A percentile compares a stretch with the other conserved stretches of the same genome.
Evolutionary conservation across 2,797 vertebrate genomes (phyloP).

Genomic region (Bradypus variegatus): DNA sequence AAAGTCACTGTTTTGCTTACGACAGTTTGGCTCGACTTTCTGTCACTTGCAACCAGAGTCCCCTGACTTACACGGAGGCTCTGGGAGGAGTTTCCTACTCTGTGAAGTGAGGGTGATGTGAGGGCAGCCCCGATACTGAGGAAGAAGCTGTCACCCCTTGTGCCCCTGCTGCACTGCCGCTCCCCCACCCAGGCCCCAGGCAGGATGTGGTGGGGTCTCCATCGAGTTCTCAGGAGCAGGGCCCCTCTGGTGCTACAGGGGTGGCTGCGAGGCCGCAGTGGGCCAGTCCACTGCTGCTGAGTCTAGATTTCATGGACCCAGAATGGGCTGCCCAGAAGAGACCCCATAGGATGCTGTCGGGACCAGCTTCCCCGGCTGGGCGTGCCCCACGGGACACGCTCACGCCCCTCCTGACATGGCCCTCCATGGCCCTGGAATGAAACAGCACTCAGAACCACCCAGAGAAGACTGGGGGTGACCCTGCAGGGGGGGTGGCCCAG

Average conservation of each 20-base stretch:
- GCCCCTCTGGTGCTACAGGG: too few species aligned
- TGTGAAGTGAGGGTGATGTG: background rate
- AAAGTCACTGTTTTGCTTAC: background rate
- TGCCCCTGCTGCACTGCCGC: too few species aligned
- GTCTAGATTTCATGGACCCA: background rate
- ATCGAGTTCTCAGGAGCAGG: too few species aligned
- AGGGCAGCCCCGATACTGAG: too few species aligned
- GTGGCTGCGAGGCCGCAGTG: background rate
- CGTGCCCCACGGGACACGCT: background rate
- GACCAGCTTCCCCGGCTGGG: background rate
- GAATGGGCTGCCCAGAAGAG: background rate
- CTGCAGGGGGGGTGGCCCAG: background rate
- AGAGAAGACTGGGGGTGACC: background rate
- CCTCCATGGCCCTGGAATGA: too few species aligned
- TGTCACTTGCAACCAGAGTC: background rate
- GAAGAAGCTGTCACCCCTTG: too few species aligned
- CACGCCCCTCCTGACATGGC: too few species aligned
- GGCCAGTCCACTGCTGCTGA: background rate
- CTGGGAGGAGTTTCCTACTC: background rate
- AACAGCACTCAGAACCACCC: background rate
- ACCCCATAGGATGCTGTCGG: background rate
- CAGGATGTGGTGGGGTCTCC: too few species aligned
- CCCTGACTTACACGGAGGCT: background rate
- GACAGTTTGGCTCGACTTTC: background rate
- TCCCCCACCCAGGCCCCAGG: background rate